These are phyloP conservation scores for Anoplopoma fimbria DNA, from an alignment of 2,113 vertebrate species.

Conservation along the genomic window DNA sequence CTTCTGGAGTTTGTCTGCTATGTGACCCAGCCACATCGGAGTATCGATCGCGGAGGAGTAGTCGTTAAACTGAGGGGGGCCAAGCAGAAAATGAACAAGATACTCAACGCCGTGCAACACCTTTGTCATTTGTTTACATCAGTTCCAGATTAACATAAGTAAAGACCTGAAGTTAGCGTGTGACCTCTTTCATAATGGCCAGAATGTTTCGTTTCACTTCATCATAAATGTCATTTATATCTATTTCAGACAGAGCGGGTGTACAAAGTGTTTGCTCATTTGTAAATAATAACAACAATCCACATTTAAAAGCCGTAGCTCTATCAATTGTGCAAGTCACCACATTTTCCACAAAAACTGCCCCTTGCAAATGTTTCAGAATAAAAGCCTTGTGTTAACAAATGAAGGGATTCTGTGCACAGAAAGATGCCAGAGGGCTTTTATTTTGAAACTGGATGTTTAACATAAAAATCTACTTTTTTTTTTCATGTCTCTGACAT, in stretches of 20 bases:
- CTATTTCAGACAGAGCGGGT: too few relatives aligned
- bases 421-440: neutral
- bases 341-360: too few relatives aligned
- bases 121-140: neutral
- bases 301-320: too few relatives aligned
- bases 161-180: neutral
- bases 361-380: too few relatives aligned
- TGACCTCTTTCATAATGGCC: neutral
- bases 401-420: neutral
- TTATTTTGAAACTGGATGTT: neutral
- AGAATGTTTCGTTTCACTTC: too few relatives aligned
- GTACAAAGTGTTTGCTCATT: too few relatives aligned
- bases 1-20: conserved; percentile 67
- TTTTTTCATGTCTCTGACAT: neutral
- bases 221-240: too few relatives aligned
- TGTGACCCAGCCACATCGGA: conserved; percentile 73
- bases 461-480: neutral
- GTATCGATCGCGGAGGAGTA: conserved; percentile 49
- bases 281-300: too few relatives aligned
- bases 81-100: neutral
- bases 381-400: too few relatives aligned
- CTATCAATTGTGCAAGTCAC: too few relatives aligned
- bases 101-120: neutral
- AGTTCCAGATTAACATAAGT: neutral
- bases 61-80: conserved; percentile 41